Conservation (phyloP, 2,888 invertebrate species). For the Metalampra italica region DNA sequence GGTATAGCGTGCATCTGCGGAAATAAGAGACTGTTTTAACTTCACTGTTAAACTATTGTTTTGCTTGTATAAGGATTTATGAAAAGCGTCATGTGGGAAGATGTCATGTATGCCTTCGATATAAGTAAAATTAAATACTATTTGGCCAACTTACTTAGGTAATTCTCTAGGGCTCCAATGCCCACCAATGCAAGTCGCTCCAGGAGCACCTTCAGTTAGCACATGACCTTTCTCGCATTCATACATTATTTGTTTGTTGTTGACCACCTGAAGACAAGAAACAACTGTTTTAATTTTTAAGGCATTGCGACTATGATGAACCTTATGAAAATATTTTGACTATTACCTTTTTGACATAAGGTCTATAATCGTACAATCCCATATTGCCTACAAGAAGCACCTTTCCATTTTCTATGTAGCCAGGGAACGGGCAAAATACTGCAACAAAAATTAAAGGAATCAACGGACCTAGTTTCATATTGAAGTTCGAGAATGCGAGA, state of each 20-base stretch:
- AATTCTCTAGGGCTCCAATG: slow-evolving; percentile 94
- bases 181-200: slow-evolving; percentile 96
- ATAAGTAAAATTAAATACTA: too few species aligned
- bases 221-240: slow-evolving; percentile 96
- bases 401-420: slow-evolving; percentile 92
- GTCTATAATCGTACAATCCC: slow-evolving; percentile 96
- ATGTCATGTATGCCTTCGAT: too few species aligned
- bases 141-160: slow-evolving; percentile 79
- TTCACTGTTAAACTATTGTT: too few species aligned
- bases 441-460: slow-evolving; percentile 29
- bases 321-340: too few species aligned
- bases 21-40: neutral
- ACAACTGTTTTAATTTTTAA: neutral
- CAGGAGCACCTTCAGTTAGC: slow-evolving; percentile 91
- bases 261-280: slow-evolving; percentile 76
- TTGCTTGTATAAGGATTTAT: too few species aligned
- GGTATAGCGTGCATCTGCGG: slow-evolving; percentile 86
- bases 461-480: too few species aligned
- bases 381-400: slow-evolving; percentile 95
- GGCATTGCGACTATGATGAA: neutral
- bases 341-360: slow-evolving; percentile 91
- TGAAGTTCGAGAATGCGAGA: too few species aligned
- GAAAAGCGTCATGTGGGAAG: too few species aligned
- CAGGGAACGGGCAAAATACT: slow-evolving; percentile 96
- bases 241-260: slow-evolving; percentile 97